These are phyloP conservation scores for Invenusta paracnida DNA, from an alignment of 2,888 invertebrate species.

Conservation along the genomic window DNA sequence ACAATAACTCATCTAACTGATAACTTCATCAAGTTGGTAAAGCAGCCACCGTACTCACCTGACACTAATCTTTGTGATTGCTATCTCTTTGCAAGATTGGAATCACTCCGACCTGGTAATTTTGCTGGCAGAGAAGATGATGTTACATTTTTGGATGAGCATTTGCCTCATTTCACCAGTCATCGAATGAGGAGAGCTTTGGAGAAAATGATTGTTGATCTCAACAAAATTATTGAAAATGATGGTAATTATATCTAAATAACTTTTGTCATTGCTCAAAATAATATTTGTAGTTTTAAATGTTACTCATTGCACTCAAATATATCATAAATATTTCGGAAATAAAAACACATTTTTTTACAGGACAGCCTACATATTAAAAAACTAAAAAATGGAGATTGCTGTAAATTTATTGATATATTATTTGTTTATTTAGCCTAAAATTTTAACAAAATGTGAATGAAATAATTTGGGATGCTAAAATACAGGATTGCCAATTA, in stretches of 20 bases:
- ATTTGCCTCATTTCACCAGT: slow-evolving; percentile 21
- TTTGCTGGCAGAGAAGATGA: slow-evolving; percentile 24
- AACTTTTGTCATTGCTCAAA: slow-evolving; percentile 7
- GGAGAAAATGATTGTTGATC: slow-evolving; percentile 24
- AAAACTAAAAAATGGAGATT: too few relatives aligned
- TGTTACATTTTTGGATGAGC: slow-evolving; percentile 8
- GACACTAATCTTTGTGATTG: slow-evolving; percentile 36
- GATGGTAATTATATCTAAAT: slow-evolving; percentile 26
- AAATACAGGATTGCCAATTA: too few relatives aligned
- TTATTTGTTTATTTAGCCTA: neutral
- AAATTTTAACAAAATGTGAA: too few relatives aligned
- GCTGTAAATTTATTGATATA: neutral
- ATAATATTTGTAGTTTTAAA: slow-evolving; percentile 26
- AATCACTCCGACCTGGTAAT: slow-evolving; percentile 30
- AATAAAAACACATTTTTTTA: slow-evolving; percentile 8
- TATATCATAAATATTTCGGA: slow-evolving; percentile 21
- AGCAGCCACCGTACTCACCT: slow-evolving; percentile 33
- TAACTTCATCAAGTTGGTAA: slow-evolving; percentile 22
- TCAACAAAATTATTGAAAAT: slow-evolving; percentile 27
- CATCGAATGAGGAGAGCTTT: slow-evolving; percentile 31
- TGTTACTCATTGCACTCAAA: slow-evolving; percentile 16
- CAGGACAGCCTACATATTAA: neutral
- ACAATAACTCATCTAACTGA: slow-evolving; percentile 10
- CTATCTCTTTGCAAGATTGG: slow-evolving; percentile 28
- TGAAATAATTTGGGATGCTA: too few relatives aligned